These are phyloP conservation scores for Megalopta genalis DNA, from an alignment of 1,140 invertebrate genomes.

Conservation along the genomic window DNA sequence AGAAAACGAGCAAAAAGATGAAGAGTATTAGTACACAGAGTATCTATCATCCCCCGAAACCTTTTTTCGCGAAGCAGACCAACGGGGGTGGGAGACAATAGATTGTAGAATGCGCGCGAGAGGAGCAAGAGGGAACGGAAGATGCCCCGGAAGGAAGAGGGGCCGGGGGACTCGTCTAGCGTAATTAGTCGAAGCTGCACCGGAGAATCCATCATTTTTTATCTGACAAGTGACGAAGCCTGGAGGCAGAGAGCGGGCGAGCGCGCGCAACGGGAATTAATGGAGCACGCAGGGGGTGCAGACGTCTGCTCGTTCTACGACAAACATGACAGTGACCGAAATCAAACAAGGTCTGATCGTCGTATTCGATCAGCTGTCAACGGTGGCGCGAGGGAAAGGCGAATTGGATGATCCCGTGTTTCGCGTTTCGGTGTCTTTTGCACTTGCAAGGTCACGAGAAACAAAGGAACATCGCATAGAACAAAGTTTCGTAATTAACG, in stretches of 20 bases:
- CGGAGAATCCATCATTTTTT: constrained; percentile 48
- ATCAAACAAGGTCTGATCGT: constrained; percentile 57
- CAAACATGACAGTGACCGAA: constrained; percentile 60
- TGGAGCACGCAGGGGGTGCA: constrained; percentile 27
- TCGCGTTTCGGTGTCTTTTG: too few relatives aligned
- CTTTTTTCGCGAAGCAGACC: background rate
- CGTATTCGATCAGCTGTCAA: constrained; percentile 45
- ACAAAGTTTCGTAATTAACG: too few relatives aligned
- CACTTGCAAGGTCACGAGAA: too few relatives aligned
- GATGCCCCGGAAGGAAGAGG: background rate
- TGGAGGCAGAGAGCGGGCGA: constrained; percentile 5
- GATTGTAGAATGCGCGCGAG: background rate
- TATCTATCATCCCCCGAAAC: too few relatives aligned
- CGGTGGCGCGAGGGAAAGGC: background rate
- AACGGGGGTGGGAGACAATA: background rate
- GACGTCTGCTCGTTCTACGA: constrained; percentile 31
- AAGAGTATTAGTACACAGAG: too few relatives aligned
- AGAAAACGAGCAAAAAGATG: too few relatives aligned
- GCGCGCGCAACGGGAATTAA: constrained; percentile 50
- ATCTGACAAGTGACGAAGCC: constrained; percentile 34
- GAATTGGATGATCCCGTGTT: too few relatives aligned
- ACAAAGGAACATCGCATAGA: too few relatives aligned
- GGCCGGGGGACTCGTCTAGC: background rate
- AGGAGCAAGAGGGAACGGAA: background rate
- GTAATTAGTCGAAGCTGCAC: constrained; percentile 45